Base-by-base conservation (phyloP, 2,888 invertebrate species). In the Erebia ligea region DNA sequence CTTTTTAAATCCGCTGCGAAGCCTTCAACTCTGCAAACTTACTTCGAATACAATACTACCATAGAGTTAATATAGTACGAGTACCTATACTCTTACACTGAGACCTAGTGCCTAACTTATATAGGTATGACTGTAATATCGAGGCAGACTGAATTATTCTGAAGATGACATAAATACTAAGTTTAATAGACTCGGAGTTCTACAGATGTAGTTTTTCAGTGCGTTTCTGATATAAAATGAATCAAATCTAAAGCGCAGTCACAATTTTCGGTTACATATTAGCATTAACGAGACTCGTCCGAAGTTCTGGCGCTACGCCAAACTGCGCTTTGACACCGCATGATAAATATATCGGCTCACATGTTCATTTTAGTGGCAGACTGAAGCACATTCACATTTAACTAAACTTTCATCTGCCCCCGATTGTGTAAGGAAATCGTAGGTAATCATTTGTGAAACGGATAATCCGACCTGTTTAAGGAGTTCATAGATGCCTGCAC, bases 301-400 rank as follows among this genome's bases (percentile, higher is more conserved):
- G 11, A 42, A 66, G 65, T 66, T 56, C 34, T 57, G 66, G 66
- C 56, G 19, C 15, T 2, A n/a, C 56, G 66, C 66, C 66, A 66
- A 42, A 56, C 42, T 66, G 66, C 54, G 66, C 66, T 66, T 57
- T 66, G 56, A 66, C 66, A 66, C 56, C 66, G 56, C 15, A 42
- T 66, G 66, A 66, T 64, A 64, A 64, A 64, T 64, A 64, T 57
- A 66, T 66, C 57, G 52, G 57, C 56, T 66, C 45, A 66, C 57
- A 57, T 56, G 57, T 57, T 65, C 40, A 45, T 66, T 57, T 57
- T 45, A 57, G 52, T 21, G 66, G 57, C 66, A 57, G 21, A 21
- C 17, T 19, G 52, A 64, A 54, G 64, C 15, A 40, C 40, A 40
- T 21, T 61, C 42, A 15, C 21, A 45, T 45, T 62, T 17, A 45